Evolutionary conservation across 2,113 vertebrate species (phyloP).

Genomic region (Mungos mungo): DNA sequence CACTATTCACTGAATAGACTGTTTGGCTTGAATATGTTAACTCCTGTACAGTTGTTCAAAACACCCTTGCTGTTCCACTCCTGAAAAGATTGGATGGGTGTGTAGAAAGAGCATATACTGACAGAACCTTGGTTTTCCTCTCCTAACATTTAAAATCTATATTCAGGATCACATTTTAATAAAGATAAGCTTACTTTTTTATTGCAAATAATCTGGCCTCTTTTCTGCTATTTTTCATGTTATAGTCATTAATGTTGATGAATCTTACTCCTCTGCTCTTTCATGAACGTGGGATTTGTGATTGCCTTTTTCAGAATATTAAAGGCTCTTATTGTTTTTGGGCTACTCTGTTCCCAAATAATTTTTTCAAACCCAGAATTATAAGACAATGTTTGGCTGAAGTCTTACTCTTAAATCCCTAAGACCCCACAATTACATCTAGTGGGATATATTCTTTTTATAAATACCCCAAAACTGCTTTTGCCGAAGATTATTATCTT

Average conservation of each 20-base stretch:
- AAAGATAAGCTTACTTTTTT: not conserved
- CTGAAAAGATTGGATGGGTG: not conserved
- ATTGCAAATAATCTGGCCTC: not conserved
- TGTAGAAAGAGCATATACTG: not conserved
- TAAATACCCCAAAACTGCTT: conserved; percentile 22
- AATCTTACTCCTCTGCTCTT: not conserved
- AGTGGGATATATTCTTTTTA: not conserved
- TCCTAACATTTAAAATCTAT: not conserved
- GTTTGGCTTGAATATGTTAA: conserved; percentile 6
- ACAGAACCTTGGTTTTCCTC: not conserved
- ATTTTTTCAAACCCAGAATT: conserved; percentile 13
- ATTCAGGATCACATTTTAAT: not conserved
- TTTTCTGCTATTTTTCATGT: not conserved
- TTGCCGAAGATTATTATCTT: not conserved
- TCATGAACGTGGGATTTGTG: not conserved
- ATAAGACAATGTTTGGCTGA: not conserved
- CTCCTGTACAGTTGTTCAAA: not conserved
- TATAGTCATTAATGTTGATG: not conserved
- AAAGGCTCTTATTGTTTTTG: not conserved
- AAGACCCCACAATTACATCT: not conserved
- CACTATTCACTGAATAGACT: not conserved
- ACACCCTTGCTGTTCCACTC: not conserved
- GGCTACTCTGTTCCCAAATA: conserved; percentile 14
- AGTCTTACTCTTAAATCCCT: conserved; percentile 28
- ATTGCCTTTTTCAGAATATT: not conserved